Evolutionary conservation across 2,888 invertebrate genomes (phyloP).

Genomic region (Hydrotaea cyrtoneurina): DNA sequence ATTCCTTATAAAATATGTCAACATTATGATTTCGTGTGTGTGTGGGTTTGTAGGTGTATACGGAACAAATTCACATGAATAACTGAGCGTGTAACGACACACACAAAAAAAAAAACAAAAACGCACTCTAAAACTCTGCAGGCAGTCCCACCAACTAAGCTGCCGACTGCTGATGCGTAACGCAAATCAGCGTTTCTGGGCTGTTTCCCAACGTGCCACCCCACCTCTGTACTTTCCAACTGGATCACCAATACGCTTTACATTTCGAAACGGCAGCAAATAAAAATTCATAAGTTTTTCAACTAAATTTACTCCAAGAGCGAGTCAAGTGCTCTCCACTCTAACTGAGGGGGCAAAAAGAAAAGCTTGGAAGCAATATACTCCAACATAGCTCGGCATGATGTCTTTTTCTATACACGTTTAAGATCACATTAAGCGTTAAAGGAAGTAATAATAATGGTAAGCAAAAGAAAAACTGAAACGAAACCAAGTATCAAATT

Average conservation of each 20-base stretch:
- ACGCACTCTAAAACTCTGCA: conserved; percentile 64
- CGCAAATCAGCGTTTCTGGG: not conserved
- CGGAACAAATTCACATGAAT: conserved; percentile 26
- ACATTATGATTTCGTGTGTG: conserved; percentile 27
- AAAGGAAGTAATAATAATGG: conserved; percentile 48
- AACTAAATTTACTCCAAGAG: conserved; percentile 20
- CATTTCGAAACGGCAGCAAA: conserved; percentile 40
- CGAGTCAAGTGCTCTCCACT: conserved; percentile 8
- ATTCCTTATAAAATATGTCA: conserved; percentile 64
- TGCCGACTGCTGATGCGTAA: conserved; percentile 57
- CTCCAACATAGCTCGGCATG: conserved; percentile 45
- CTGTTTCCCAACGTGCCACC: not conserved
- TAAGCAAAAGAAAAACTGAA: not conserved
- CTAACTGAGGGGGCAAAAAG: not conserved
- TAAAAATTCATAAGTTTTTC: conserved; percentile 64
- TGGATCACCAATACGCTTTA: not conserved
- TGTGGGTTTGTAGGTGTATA: not conserved
- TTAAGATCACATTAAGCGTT: conserved; percentile 49
- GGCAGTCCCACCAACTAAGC: conserved; percentile 52
- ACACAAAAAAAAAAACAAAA: conserved; percentile 26
- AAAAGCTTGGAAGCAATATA: not conserved
- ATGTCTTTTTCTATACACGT: conserved; percentile 47
- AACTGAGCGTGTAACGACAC: not conserved
- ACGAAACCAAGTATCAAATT: conserved; percentile 46
- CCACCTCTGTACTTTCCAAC: not conserved